These are phyloP conservation scores for Anguilla japonica DNA, from an alignment of 2,113 vertebrate species.

Conservation along the genomic window DNA sequence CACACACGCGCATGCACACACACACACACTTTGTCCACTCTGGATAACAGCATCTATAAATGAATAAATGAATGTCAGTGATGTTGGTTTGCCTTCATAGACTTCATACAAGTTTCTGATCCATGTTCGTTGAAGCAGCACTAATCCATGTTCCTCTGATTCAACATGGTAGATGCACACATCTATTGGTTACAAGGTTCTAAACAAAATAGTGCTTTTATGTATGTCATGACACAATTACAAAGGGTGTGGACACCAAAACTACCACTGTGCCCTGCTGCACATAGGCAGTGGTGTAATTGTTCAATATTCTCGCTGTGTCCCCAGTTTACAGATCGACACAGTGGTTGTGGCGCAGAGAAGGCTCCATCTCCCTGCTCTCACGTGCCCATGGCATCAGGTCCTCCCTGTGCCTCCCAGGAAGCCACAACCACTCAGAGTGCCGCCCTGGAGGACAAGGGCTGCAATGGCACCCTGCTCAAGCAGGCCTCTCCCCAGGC, in stretches of 20 bases:
- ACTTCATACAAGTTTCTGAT: no score
- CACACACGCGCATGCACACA: background rate
- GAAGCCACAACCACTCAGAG: slow-evolving; percentile 68
- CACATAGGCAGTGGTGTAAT: slow-evolving; percentile 42
- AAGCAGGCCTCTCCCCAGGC: slow-evolving; percentile 71
- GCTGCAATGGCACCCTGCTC: slow-evolving; percentile 86
- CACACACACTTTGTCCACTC: background rate
- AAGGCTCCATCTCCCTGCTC: slow-evolving; percentile 56
- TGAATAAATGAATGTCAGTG: background rate
- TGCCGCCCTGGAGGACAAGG: slow-evolving; percentile 73
- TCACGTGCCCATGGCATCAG: slow-evolving; percentile 54
- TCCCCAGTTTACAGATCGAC: slow-evolving; percentile 83
- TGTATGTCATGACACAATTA: background rate
- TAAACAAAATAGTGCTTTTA: background rate
- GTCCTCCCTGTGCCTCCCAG: slow-evolving; percentile 65
- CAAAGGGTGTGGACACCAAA: background rate
- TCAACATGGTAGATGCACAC: no score
- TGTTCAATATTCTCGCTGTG: slow-evolving; percentile 52
- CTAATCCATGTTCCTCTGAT: no score
- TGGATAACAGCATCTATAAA: no score
- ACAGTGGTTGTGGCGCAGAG: slow-evolving; percentile 72
- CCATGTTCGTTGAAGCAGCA: no score
- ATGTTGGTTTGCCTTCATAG: background rate
- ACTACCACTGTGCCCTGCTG: background rate
- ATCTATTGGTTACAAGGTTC: no score